These are phyloP conservation scores for Erannis defoliaria DNA, from an alignment of 2,888 invertebrate species.

Conservation along the genomic window DNA sequence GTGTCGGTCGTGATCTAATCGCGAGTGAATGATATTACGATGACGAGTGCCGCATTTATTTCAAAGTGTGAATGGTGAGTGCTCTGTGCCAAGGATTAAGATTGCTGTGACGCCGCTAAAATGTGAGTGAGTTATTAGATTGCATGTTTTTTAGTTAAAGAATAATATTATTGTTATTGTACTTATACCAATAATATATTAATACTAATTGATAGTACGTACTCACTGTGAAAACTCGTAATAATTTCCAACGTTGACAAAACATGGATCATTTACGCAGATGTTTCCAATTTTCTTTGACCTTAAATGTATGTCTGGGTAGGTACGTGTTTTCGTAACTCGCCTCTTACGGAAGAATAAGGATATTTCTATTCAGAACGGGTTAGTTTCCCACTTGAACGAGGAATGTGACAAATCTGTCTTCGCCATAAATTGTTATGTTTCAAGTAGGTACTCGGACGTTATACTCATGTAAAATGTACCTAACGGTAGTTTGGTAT, in stretches of 20 bases:
- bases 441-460: background rate
- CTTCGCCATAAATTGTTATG: constrained; percentile 5
- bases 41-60: constrained; percentile 67
- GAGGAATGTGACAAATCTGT: constrained; percentile 15
- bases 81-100: constrained; percentile 62
- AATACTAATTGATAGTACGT: background rate
- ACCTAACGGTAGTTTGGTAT: background rate
- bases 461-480: background rate
- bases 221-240: background rate
- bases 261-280: background rate
- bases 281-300: background rate
- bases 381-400: constrained; percentile 11
- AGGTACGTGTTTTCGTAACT: constrained; percentile 1
- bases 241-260: background rate
- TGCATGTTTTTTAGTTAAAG: constrained; percentile 5
- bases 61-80: constrained; percentile 68
- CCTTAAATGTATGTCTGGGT: background rate
- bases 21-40: constrained; percentile 72
- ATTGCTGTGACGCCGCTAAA: constrained; percentile 50
- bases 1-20: constrained; percentile 53
- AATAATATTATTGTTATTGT: background rate
- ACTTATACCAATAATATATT: background rate
- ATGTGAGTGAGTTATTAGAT: constrained; percentile 55
- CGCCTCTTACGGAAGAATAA: constrained; percentile 7
- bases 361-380: constrained; percentile 26